Evolutionary conservation across 2,797 vertebrate species (phyloP).

Genomic region (Garrulus glandarius): DNA sequence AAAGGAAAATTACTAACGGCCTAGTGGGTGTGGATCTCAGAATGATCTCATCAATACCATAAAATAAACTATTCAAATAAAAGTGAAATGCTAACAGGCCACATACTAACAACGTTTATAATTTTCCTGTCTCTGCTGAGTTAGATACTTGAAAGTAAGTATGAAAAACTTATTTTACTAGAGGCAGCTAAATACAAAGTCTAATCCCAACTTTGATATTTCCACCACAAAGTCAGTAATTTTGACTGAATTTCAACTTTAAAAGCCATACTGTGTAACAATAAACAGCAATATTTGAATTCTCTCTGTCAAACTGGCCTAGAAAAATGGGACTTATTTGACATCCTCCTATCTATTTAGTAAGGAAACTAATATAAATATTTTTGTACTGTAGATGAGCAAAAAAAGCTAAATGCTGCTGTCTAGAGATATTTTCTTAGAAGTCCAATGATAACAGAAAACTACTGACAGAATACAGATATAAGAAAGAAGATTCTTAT

Average conservation of each 20-base stretch:
- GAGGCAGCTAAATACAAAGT: conserved; percentile 4
- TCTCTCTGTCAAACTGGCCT: conserved; percentile 16
- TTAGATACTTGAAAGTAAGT: neutral
- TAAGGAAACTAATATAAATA: conserved; percentile 5
- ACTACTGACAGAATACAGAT: conserved; percentile 10
- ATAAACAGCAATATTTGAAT: conserved; percentile 7
- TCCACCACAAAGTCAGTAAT: neutral
- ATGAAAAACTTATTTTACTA: neutral
- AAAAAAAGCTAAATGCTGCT: conserved; percentile 33
- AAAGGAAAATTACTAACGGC: neutral
- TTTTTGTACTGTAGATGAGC: neutral
- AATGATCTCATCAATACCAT: neutral
- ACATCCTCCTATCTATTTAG: neutral
- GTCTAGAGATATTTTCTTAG: conserved; percentile 25
- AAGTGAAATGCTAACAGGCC: neutral
- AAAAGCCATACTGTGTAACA: conserved; percentile 16
- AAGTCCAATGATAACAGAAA: conserved; percentile 40
- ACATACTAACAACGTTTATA: neutral
- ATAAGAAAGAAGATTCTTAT: neutral
- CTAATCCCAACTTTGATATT: conserved; percentile 24
- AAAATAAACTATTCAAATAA: neutral
- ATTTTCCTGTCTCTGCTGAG: neutral
- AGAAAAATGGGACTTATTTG: conserved; percentile 40
- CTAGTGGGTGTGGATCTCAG: neutral
- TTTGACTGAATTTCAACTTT: conserved; percentile 31